Percentiles rank a stretch among this genome's conserved stretches.
Evolutionary conservation across 2,113 vertebrate genomes (phyloP).

Genomic region (Damaliscus lunatus): DNA sequence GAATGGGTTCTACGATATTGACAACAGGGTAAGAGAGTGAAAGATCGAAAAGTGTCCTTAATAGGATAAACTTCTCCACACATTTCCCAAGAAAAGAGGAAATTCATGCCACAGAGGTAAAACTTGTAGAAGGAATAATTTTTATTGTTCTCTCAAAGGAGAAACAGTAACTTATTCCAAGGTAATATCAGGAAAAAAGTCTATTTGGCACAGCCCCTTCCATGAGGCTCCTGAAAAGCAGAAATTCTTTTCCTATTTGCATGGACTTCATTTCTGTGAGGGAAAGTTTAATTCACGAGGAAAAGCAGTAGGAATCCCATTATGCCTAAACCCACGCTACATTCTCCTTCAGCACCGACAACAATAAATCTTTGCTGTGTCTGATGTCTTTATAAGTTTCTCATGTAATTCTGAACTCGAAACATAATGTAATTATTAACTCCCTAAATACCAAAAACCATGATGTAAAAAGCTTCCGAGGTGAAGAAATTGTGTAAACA

Average conservation of each 20-base stretch:
- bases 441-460: not conserved
- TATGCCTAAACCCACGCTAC: not conserved
- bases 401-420: not conserved
- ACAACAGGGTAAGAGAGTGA: not conserved
- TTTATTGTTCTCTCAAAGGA: not conserved
- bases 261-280: not conserved
- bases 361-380: not conserved
- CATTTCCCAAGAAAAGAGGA: not conserved
- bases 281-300: not conserved
- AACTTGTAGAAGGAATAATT: not conserved
- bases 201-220: not conserved
- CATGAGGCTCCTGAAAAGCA: not conserved
- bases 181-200: not conserved
- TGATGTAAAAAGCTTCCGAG: not conserved
- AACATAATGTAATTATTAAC: not conserved
- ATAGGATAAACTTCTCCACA: not conserved
- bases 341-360: not conserved
- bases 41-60: not conserved
- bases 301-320: not conserved
- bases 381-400: not conserved
- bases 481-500: not conserved
- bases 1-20: not conserved
- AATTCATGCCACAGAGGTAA: not conserved
- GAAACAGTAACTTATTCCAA: not conserved
- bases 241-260: not conserved